These are phyloP conservation scores for Idaea aversata DNA, from an alignment of 2,888 invertebrate genomes.

Conservation along the genomic window DNA sequence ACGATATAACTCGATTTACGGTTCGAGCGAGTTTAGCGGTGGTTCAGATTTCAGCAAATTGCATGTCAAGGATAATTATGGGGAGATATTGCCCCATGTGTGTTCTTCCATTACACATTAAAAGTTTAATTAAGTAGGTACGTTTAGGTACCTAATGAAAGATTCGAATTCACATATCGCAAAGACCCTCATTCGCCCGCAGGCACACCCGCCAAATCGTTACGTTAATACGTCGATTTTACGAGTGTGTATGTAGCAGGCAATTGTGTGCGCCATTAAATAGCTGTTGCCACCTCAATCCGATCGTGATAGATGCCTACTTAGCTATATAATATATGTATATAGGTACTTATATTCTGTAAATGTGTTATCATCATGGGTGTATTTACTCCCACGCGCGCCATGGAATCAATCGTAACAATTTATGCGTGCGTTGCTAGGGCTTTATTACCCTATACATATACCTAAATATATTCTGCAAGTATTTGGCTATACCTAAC, in stretches of 20 bases:
- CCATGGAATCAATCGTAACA: slow-evolving; percentile 23
- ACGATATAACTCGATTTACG: slow-evolving; percentile 30
- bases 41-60: slow-evolving; percentile 27
- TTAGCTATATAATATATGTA: background rate
- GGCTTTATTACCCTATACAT: slow-evolving; percentile 22
- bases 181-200: too few relatives aligned
- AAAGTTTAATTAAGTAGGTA: background rate
- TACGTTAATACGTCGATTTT: slow-evolving; percentile 7
- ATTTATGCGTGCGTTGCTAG: slow-evolving; percentile 26
- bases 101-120: slow-evolving; percentile 1
- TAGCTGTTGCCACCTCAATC: slow-evolving; percentile 9
- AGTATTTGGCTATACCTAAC: slow-evolving; percentile 6
- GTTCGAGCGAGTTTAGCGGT: slow-evolving; percentile 27
- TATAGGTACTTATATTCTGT: slow-evolving; percentile 4
- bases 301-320: background rate
- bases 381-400: slow-evolving; percentile 25
- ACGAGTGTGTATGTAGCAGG: slow-evolving; percentile 9
- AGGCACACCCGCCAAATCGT: background rate
- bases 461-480: slow-evolving; percentile 13
- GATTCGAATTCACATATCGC: too few relatives aligned
- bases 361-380: slow-evolving; percentile 24
- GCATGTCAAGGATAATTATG: slow-evolving; percentile 16
- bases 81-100: slow-evolving; percentile 6
- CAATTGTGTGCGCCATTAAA: slow-evolving; percentile 6
- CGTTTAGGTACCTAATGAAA: too few relatives aligned